Evolutionary conservation across 2,797 vertebrate species (phyloP), one percentile per base, ranked within the genome.

Genomic region (Telmatherina bonti): DNA sequence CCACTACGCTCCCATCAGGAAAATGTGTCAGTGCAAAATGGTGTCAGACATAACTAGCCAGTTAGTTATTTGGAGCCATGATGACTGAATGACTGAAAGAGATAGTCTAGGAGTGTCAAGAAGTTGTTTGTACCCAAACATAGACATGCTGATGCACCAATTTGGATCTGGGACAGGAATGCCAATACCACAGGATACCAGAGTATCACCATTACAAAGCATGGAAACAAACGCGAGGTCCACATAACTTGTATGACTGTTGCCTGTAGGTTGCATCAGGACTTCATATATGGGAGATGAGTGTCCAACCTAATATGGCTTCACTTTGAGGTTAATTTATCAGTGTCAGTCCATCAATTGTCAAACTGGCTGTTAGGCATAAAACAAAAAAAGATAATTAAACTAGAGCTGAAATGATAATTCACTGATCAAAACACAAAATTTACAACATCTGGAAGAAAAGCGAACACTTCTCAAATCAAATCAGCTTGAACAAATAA

Each of bases 261-360:
- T 88, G 75, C 73, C 54, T 70, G 49, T 20, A 33, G 41, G 11
- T 87, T 89, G 81, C 79, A 83, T 84, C 85, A 88, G 59, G 58
- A 49, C 36, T 31, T 43, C 47, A 51, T 67, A 69, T 61, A 67
- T 55, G 49, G 60, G 11, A 24, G 22, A 26, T 24, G 35, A 49
- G 57, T 65, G 26, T 49, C 20, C 47, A 18, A 36, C 62, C 80
- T 61, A 73, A 59, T 56, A 82, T 57, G 61, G 54, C 16, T 2
- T 38, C 16, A 33, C 2, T 47, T n/a, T 35, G 22, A 59, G 36
- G 11, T 71, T n/a, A 54, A 54, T 73, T 13, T 58, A 51, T 15
- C 9, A 36, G 22, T 45, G 24, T 61, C 22, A 45, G 0, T 54
- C 60, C 18, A 33, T 66, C 13, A 38, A 22, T 51, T 63, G 4